Evolutionary conservation across 2,888 invertebrate species (phyloP).

Genomic region (Drosophila borborema): DNA sequence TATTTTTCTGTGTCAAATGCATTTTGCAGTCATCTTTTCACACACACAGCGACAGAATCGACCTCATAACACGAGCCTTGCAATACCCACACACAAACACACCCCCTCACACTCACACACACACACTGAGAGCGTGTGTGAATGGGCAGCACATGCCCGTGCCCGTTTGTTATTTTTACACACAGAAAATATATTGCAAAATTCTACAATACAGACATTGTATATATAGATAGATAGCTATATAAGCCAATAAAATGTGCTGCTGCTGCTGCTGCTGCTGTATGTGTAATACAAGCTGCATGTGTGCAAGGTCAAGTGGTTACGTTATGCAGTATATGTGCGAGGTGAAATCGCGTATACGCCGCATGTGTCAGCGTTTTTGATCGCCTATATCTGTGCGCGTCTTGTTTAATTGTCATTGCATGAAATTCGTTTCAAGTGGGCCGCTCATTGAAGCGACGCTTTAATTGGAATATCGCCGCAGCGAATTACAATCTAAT

Average conservation of each 20-base stretch:
- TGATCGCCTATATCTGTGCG: slow-evolving; percentile 14
- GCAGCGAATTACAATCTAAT: slow-evolving; percentile 42
- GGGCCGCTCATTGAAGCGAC: slow-evolving; percentile 35
- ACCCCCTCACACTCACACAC: neutral
- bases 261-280: slow-evolving; percentile 11
- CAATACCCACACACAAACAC: slow-evolving; percentile 44
- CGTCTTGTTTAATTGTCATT: slow-evolving; percentile 61
- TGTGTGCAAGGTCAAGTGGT: slow-evolving; percentile 78
- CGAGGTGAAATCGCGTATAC: slow-evolving; percentile 51
- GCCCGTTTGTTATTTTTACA: slow-evolving; percentile 57
- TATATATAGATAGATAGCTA: slow-evolving; percentile 24
- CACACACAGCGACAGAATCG: slow-evolving; percentile 43
- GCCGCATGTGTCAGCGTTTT: slow-evolving; percentile 13
- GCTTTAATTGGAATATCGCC: slow-evolving; percentile 56
- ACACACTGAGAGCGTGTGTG: slow-evolving; percentile 7
- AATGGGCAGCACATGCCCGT: slow-evolving; percentile 45
- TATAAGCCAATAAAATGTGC: slow-evolving; percentile 58
- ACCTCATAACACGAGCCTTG: slow-evolving; percentile 72
- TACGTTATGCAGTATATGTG: slow-evolving; percentile 43
- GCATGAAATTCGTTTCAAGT: slow-evolving; percentile 44
- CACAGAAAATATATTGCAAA: slow-evolving; percentile 56
- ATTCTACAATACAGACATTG: slow-evolving; percentile 27
- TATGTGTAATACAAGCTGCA: slow-evolving; percentile 52
- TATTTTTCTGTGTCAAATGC: slow-evolving; percentile 73
- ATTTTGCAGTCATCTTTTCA: slow-evolving; percentile 74